Conservation (phyloP, 2,113 vertebrate genomes). For the Chloebia gouldiae region DNA sequence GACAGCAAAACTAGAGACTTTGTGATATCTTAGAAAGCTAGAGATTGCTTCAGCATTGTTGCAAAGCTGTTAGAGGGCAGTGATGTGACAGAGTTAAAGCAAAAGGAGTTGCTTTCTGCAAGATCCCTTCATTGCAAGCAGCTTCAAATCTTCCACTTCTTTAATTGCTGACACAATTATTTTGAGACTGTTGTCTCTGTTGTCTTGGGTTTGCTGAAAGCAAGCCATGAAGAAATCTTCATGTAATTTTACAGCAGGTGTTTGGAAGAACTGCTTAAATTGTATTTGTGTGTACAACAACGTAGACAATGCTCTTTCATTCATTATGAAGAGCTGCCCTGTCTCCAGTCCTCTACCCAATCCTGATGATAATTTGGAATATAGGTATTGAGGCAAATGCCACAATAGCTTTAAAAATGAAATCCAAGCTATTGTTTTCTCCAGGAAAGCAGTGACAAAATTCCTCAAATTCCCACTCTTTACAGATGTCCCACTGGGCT, state of each 20-base stretch:
- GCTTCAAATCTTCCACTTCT: not conserved
- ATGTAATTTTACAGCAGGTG: not conserved
- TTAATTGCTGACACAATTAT: not conserved
- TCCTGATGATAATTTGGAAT: not conserved
- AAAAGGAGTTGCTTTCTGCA: not conserved
- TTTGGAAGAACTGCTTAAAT: not conserved
- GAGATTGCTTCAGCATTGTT: not conserved
- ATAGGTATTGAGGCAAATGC: not conserved
- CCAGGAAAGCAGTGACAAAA: not conserved
- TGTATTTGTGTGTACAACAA: not conserved
- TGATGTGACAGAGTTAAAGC: not conserved
- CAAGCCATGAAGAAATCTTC: not conserved
- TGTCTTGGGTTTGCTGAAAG: not conserved
- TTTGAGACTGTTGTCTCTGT: not conserved
- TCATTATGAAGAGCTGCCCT: not conserved
- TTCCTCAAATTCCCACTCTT: not conserved
- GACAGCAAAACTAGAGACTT: not conserved
- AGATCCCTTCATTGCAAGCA: not conserved
- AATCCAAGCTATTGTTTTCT: not conserved
- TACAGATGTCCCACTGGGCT: not conserved
- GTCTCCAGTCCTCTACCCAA: not conserved
- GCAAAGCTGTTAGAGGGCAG: not conserved
- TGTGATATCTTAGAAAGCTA: not conserved
- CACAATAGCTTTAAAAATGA: not conserved
- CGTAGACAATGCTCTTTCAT: not conserved